These are phyloP conservation scores for Syrrhaptes paradoxus DNA, from an alignment of 2,113 vertebrate genomes.

Conservation along the genomic window DNA sequence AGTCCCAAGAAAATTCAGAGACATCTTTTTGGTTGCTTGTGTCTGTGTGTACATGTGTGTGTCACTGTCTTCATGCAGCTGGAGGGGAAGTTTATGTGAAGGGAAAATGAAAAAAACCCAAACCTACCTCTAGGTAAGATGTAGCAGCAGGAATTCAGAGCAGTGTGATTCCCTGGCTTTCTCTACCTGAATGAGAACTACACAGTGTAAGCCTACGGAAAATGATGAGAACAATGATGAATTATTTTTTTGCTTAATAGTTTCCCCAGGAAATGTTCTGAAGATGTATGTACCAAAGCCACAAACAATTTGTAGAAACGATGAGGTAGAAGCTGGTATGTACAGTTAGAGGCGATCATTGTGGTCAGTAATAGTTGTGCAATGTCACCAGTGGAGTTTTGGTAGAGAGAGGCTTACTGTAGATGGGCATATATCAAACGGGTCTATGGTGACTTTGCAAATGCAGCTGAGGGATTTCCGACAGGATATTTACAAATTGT, in stretches of 20 bases:
- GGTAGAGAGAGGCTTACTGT: not conserved
- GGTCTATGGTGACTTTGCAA: not conserved
- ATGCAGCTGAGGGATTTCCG: not conserved
- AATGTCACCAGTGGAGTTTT: not conserved
- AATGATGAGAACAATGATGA: not conserved
- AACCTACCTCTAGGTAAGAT: not conserved
- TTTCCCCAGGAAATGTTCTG: not conserved
- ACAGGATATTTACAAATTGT: constrained; percentile 22
- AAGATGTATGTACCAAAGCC: not conserved
- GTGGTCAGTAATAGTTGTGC: not conserved
- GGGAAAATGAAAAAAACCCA: accelerated
- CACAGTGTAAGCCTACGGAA: not conserved
- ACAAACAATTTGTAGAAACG: not conserved
- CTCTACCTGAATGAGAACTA: not conserved
- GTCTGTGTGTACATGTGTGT: accelerated
- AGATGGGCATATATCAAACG: not conserved
- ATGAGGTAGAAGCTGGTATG: not conserved
- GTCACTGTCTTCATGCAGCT: not conserved
- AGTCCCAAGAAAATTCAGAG: not conserved
- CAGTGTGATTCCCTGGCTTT: not conserved
- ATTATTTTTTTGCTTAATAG: not conserved
- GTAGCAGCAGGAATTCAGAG: not conserved
- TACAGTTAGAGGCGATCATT: not conserved
- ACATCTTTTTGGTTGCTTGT: not conserved
- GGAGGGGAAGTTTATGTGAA: not conserved